Conservation (phyloP, 2,888 invertebrate species). For the Pristionchus maxplancki region DNA sequence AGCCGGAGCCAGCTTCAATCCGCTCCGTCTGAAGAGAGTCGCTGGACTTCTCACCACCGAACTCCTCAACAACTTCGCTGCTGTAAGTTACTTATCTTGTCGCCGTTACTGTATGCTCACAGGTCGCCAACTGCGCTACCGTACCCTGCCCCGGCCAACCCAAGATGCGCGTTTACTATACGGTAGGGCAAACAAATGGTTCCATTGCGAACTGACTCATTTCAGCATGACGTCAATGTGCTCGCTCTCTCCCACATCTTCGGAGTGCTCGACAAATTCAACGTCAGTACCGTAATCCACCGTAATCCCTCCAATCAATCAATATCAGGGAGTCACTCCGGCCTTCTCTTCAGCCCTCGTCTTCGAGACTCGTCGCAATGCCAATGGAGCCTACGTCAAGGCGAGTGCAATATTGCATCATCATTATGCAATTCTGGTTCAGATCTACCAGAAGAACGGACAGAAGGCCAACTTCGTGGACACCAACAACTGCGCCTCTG, state of each 20-base stretch:
- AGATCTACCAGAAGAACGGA: slow-evolving; percentile 6
- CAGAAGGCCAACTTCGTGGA: slow-evolving; percentile 27
- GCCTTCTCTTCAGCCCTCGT: slow-evolving; percentile 29
- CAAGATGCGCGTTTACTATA: slow-evolving; percentile 19
- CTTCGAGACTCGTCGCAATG: slow-evolving; percentile 31
- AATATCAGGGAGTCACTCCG: slow-evolving; percentile 7
- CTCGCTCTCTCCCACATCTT: slow-evolving; percentile 17
- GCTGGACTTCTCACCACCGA: neutral
- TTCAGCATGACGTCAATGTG: slow-evolving; percentile 11
- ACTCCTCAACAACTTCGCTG: neutral
- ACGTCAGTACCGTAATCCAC: neutral
- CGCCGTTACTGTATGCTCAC: neutral
- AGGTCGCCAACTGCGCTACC: slow-evolving; percentile 1
- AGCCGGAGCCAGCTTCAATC: neutral
- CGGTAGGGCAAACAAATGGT: neutral
- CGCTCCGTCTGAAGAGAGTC: slow-evolving; percentile 7
- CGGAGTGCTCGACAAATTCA: slow-evolving; percentile 4
- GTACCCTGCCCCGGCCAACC: neutral
- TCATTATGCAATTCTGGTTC: neutral
- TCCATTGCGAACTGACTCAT: neutral
- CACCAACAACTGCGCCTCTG: neutral
- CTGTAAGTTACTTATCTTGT: neutral
- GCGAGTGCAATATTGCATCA: neutral
- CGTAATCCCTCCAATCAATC: neutral
- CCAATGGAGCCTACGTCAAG: slow-evolving; percentile 17